These are phyloP conservation scores for Hoplostethus mediterraneus DNA, from an alignment of 2,797 vertebrate genomes.

Conservation along the genomic window DNA sequence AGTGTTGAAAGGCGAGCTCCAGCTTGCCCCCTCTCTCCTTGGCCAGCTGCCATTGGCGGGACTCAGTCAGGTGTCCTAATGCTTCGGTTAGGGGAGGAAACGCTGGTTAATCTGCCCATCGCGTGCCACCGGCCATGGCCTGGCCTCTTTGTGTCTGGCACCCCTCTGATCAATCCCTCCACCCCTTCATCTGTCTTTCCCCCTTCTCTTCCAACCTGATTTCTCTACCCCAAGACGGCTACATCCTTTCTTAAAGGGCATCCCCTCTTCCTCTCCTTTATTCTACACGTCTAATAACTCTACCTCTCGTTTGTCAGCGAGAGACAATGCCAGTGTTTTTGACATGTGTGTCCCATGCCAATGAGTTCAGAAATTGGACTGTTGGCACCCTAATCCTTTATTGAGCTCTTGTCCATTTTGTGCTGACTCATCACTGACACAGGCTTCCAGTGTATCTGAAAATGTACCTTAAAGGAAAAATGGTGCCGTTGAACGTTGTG, in stretches of 20 bases:
- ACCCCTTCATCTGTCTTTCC: constrained; percentile 79
- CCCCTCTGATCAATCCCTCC: constrained; percentile 80
- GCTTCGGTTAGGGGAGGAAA: constrained; percentile 84
- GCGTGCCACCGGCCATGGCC: constrained; percentile 81
- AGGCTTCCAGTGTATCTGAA: constrained; percentile 14
- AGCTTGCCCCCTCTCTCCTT: constrained; percentile 69
- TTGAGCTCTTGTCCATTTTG: constrained; percentile 19
- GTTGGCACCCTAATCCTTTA: constrained; percentile 9
- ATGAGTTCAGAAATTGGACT: not conserved
- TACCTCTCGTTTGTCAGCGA: constrained; percentile 6
- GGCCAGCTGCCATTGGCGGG: constrained; percentile 81
- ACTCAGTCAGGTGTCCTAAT: constrained; percentile 85
- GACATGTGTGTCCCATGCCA: constrained; percentile 6
- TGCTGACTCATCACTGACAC: constrained; percentile 67
- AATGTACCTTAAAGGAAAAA: constrained; percentile 16
- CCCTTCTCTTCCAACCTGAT: constrained; percentile 71
- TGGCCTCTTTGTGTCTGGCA: constrained; percentile 84
- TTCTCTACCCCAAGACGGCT: constrained; percentile 68
- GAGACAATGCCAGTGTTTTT: constrained; percentile 25
- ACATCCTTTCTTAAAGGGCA: constrained; percentile 65
- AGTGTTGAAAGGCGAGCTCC: constrained; percentile 80
- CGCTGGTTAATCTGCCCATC: constrained; percentile 84
- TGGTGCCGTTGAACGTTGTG: not conserved
- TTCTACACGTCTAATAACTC: constrained; percentile 12
- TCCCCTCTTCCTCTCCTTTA: constrained; percentile 48